Conservation (phyloP, 2,113 vertebrate species). For the Festucalex cinctus region DNA sequence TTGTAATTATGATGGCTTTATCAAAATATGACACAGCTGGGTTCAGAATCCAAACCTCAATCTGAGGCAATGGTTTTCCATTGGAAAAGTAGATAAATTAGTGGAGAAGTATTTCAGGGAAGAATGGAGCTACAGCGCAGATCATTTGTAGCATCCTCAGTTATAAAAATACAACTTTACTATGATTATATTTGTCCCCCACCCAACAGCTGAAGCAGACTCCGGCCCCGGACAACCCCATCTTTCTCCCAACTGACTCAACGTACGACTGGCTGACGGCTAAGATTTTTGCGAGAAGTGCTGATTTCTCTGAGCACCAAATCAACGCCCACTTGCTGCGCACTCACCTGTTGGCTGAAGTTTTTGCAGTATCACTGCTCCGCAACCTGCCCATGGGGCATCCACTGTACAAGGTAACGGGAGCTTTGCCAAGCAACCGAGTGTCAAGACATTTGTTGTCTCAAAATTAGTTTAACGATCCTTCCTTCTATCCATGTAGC, state of each 20-base stretch:
- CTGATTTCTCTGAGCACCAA: constrained; percentile 71
- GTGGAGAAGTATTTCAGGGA: background rate
- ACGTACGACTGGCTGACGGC: constrained; percentile 73
- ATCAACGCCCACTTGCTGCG: constrained; percentile 70
- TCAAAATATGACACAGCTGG: too few relatives aligned
- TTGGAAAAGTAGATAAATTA: too few relatives aligned
- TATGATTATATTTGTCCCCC: background rate
- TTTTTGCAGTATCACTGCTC: constrained; percentile 70
- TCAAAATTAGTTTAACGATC: background rate
- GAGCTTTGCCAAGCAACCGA: background rate
- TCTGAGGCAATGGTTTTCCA: too few relatives aligned
- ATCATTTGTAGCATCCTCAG: background rate
- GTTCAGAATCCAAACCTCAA: too few relatives aligned
- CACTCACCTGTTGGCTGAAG: constrained; percentile 75
- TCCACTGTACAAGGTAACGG: constrained; percentile 72
- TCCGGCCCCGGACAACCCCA: constrained; percentile 52
- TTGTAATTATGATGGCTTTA: too few relatives aligned
- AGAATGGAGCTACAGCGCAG: background rate
- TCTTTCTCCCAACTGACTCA: constrained; percentile 72
- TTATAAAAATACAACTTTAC: background rate
- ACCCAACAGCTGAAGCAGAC: constrained; percentile 52
- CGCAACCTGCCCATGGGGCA: constrained; percentile 72
- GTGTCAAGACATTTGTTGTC: background rate
- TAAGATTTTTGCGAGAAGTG: constrained; percentile 72
- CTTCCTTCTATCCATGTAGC: constrained; percentile 29